phyloP scores from a whole-genome alignment of 2,888 invertebrate species.

The Neoscelio sp. region DNA sequence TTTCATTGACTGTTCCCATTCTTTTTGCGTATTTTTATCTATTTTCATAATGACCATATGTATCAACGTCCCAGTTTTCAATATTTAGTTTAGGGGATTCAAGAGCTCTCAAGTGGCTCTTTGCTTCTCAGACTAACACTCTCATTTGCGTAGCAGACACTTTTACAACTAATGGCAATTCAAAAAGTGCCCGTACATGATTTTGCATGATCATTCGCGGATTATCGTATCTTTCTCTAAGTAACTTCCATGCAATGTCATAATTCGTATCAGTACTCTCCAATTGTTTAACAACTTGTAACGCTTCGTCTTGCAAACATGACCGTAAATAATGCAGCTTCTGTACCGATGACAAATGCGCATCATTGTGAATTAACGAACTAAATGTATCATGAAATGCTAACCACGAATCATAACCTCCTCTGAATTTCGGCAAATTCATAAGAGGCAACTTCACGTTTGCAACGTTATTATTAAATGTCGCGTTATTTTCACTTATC shows the following conservation, averaged over 20 bases:
- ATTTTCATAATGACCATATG: neutral
- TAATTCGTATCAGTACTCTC: conserved; percentile 62
- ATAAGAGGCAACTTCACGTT: conserved; percentile 6
- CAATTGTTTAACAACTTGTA: conserved; percentile 51
- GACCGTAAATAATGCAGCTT: conserved; percentile 66
- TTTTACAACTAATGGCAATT: conserved; percentile 1
- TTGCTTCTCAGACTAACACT: neutral
- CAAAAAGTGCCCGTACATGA: conserved; percentile 7
- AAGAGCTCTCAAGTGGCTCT: conserved; percentile 6
- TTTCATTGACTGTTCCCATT: conserved; percentile 9
- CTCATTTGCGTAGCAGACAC: neutral
- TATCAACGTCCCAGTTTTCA: neutral
- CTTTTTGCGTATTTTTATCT: conserved; percentile 12
- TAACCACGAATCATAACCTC: conserved; percentile 17
- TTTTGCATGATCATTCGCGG: conserved; percentile 13
- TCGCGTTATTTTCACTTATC: neutral
- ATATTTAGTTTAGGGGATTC: neutral
- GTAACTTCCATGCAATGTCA: conserved; percentile 58
- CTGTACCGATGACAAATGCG: conserved; percentile 30
- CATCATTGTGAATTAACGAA: neutral
- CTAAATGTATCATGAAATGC: conserved; percentile 4
- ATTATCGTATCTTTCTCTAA: conserved; percentile 32
- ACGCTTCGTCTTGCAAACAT: conserved; percentile 60
- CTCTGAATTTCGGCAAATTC: conserved; percentile 6
- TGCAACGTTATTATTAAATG: neutral